phyloP scores from a whole-genome alignment of 2,113 vertebrate species.

The Manacus vitellinus region DNA sequence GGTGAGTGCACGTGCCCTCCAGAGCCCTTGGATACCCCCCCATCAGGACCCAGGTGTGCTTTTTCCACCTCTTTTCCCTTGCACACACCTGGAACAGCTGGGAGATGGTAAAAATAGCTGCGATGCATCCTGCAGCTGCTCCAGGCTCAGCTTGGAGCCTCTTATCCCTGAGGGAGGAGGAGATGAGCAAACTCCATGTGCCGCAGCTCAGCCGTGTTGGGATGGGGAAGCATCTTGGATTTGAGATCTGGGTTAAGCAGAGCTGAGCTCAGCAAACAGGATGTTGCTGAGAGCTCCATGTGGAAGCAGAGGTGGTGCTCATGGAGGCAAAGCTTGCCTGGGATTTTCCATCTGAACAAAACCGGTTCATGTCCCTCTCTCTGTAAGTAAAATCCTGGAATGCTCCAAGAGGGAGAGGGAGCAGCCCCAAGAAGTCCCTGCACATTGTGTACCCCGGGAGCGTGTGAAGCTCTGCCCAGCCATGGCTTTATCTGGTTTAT shows the following conservation, averaged over 20 bases:
- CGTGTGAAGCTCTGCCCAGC: neutral
- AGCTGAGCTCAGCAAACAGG: neutral
- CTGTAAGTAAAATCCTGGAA: neutral
- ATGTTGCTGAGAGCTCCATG: neutral
- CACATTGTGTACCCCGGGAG: rapidly evolving
- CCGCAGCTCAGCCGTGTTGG: rapidly evolving
- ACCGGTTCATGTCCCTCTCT: neutral
- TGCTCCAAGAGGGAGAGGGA: rapidly evolving
- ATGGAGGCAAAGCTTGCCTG: neutral
- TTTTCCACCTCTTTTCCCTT: slow-evolving; percentile 3
- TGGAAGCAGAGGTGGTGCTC: neutral
- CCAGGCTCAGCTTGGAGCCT: neutral
- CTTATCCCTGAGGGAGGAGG: neutral
- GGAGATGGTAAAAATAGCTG: slow-evolving; percentile 23
- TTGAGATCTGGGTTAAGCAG: neutral
- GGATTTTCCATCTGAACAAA: neutral
- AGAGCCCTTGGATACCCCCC: rapidly evolving
- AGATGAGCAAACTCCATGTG: neutral
- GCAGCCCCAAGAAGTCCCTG: neutral
- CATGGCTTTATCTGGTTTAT: neutral
- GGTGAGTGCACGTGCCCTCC: rapidly evolving
- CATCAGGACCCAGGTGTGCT: neutral
- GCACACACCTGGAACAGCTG: neutral
- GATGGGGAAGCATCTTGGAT: neutral
- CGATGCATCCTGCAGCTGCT: neutral